Evolutionary conservation across 2,888 invertebrate species (phyloP).

Genomic region (Brachyptera putata): DNA sequence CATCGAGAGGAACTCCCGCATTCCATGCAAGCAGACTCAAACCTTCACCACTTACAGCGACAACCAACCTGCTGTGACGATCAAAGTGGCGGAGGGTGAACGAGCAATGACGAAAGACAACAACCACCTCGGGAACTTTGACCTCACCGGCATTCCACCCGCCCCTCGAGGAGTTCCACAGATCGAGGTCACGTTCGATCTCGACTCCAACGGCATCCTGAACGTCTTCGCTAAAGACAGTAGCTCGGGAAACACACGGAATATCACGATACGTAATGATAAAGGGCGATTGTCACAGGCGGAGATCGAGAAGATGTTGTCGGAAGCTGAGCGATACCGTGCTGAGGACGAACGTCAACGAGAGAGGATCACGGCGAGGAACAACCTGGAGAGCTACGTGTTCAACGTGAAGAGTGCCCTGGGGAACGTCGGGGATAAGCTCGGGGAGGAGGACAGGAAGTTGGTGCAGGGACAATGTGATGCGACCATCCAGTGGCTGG

Average conservation of each 20-base stretch:
- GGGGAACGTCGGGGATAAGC: constrained; percentile 48
- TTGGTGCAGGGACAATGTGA: constrained; percentile 56
- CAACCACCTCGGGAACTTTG: constrained; percentile 63
- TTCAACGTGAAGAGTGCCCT: constrained; percentile 58
- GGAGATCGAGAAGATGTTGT: constrained; percentile 60
- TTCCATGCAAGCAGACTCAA: constrained; percentile 60
- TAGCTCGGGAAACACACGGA: constrained; percentile 53
- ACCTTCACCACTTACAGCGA: constrained; percentile 61
- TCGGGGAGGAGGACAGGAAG: constrained; percentile 57
- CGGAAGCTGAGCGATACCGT: constrained; percentile 49
- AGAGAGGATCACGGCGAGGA: constrained; percentile 53
- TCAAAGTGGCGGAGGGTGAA: constrained; percentile 57
- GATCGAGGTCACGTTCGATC: constrained; percentile 52
- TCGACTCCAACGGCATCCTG: constrained; percentile 64
- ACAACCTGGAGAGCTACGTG: constrained; percentile 51
- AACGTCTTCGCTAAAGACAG: constrained; percentile 61
- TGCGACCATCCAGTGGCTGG: constrained; percentile 65
- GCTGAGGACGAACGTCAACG: constrained; percentile 54
- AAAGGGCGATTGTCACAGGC: constrained; percentile 59
- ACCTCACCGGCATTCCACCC: constrained; percentile 61
- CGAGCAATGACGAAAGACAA: constrained; percentile 57
- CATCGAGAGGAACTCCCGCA: constrained; percentile 64
- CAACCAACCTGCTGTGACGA: constrained; percentile 61
- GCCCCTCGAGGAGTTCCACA: constrained; percentile 56
- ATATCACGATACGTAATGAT: constrained; percentile 58